Evolutionary conservation across 2,888 invertebrate genomes (phyloP).

Genomic region (Smittia aterrima): DNA sequence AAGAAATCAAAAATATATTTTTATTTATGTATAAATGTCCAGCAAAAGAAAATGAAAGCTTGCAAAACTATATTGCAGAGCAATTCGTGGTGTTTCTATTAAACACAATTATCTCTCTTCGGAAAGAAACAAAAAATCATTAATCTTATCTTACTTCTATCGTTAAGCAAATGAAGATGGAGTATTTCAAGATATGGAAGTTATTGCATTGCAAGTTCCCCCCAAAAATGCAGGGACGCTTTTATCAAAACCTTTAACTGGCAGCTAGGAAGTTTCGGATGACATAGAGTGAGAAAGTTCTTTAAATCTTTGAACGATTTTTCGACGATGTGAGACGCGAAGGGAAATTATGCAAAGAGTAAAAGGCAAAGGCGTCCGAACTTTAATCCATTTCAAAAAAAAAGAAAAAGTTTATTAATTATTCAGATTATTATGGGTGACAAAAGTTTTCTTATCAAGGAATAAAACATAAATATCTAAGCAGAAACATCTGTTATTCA

Average conservation of each 20-base stretch:
- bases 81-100: slow-evolving; percentile 9
- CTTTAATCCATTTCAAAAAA: slow-evolving; percentile 24
- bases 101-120: slow-evolving; percentile 19
- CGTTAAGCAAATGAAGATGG: slow-evolving; percentile 7
- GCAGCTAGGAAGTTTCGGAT: slow-evolving; percentile 38
- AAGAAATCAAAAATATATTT: not conserved
- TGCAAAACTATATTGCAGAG: not conserved
- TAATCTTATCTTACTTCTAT: not conserved
- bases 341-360: not conserved
- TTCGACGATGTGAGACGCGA: not conserved
- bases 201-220: slow-evolving; percentile 12
- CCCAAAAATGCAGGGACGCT: slow-evolving; percentile 17
- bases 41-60: not conserved
- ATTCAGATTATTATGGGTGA: slow-evolving; percentile 35
- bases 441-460: not conserved
- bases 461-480: not conserved
- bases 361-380: slow-evolving; percentile 14
- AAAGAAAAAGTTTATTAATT: slow-evolving; percentile 31
- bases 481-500: not conserved
- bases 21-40: slow-evolving; percentile 28
- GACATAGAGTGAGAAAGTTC: slow-evolving; percentile 21
- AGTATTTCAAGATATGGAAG: not conserved
- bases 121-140: slow-evolving; percentile 5
- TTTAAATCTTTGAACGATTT: not conserved
- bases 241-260: slow-evolving; percentile 40